Evolutionary conservation across 2,888 invertebrate genomes (phyloP).

Genomic region (Dryobotodes eremita): DNA sequence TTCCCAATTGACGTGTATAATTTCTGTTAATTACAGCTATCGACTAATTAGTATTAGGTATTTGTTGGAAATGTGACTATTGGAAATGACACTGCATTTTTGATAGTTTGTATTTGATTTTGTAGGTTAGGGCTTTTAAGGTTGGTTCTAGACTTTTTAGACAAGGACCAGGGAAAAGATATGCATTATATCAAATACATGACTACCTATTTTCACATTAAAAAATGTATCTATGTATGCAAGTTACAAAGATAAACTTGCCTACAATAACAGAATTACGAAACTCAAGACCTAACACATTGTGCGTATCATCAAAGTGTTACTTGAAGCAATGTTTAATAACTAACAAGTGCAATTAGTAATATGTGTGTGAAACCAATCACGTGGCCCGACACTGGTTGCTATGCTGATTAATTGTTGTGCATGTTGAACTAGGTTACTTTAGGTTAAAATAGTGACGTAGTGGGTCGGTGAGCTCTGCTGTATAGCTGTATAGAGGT

Average conservation of each 20-base stretch:
- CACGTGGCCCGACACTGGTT: conserved; percentile 18
- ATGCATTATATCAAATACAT: no score
- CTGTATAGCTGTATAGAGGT: background rate
- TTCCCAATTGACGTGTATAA: background rate
- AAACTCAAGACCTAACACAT: background rate
- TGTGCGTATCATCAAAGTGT: conserved; percentile 16
- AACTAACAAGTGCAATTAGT: conserved; percentile 36
- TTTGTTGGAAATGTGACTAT: background rate
- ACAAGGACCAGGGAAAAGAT: no score
- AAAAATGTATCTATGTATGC: no score
- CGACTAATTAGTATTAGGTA: conserved; percentile 12
- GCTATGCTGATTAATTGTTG: background rate
- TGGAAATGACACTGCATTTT: background rate
- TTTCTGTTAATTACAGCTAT: conserved; percentile 21
- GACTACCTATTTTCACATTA: no score
- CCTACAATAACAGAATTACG: background rate
- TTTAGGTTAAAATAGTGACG: background rate
- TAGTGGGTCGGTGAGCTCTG: background rate
- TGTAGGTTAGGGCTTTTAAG: no score
- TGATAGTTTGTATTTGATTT: no score
- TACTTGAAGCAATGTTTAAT: conserved; percentile 22
- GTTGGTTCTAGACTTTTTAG: no score
- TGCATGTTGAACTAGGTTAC: conserved; percentile 6
- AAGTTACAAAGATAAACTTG: no score
- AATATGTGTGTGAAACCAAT: conserved; percentile 9